A percentile compares a stretch with the other conserved stretches of the same genome.
Conservation (phyloP, 2,797 vertebrate genomes). For the Pseudochirops corinnae region DNA sequence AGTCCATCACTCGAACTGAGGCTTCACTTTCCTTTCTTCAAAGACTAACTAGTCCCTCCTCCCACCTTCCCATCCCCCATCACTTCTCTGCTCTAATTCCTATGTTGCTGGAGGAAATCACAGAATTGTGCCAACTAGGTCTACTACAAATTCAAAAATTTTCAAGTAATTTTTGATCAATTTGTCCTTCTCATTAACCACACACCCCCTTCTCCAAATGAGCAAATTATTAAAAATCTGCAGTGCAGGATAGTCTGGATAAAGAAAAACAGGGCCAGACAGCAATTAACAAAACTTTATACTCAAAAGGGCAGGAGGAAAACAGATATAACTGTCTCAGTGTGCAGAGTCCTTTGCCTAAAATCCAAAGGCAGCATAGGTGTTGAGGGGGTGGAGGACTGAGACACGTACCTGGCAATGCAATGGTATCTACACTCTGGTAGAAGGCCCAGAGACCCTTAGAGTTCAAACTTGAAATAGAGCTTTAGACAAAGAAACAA, state of each 20-base stretch:
- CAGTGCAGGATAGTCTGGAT: background rate
- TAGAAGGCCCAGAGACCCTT: background rate
- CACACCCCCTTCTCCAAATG: background rate
- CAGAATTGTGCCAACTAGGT: background rate
- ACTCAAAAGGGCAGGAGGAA: background rate
- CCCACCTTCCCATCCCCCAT: background rate
- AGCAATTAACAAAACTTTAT: background rate
- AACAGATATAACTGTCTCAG: background rate
- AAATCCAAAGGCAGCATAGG: background rate
- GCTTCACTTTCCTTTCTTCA: background rate
- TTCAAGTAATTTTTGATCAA: background rate
- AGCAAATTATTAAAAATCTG: background rate
- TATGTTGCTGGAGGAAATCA: background rate
- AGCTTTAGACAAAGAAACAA: background rate
- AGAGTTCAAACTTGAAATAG: background rate
- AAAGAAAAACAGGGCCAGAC: background rate
- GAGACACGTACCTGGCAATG: background rate
- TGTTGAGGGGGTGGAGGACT: background rate
- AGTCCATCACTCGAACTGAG: background rate
- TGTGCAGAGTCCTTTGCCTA: background rate
- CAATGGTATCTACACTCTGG: background rate
- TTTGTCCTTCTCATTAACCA: background rate
- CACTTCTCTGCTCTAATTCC: background rate
- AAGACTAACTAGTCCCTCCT: background rate
- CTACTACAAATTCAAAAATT: background rate